These are phyloP conservation scores for Laticauda colubrina DNA, from an alignment of 2,113 vertebrate species.

Conservation along the genomic window DNA sequence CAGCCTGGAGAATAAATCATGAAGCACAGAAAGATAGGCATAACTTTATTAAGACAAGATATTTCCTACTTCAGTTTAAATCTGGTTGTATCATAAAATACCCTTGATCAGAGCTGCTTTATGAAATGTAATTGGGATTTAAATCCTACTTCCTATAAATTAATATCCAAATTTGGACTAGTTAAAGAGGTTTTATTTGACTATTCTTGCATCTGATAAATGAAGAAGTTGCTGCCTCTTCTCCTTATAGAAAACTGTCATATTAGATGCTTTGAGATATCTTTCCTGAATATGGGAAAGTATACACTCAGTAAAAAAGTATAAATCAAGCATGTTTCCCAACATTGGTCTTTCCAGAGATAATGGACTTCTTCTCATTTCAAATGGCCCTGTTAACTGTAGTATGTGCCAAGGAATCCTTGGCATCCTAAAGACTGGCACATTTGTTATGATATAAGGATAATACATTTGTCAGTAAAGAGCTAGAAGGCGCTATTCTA, in stretches of 20 bases:
- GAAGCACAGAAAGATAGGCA: not conserved
- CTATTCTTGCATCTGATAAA: not conserved
- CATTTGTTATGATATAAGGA: not conserved
- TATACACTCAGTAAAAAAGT: not conserved
- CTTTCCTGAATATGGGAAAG: not conserved
- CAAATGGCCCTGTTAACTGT: not conserved
- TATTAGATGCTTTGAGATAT: not conserved
- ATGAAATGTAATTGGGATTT: not conserved
- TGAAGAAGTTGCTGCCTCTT: not conserved
- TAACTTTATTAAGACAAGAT: not conserved
- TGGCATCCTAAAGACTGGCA: not conserved
- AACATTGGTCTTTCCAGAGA: not conserved
- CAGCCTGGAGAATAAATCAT: not conserved
- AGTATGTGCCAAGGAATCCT: not conserved
- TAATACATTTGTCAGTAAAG: not conserved
- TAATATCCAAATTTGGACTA: not conserved
- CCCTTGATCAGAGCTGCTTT: not conserved
- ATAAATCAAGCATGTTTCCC: not conserved
- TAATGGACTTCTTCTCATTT: not conserved
- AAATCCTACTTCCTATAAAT: not conserved
- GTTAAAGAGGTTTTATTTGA: not conserved
- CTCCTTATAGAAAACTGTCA: not conserved
- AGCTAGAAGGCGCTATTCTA: not conserved
- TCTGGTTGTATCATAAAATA: not conserved
- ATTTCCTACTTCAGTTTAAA: not conserved